Evolutionary conservation across 2,888 invertebrate genomes (phyloP).

Genomic region (Metacarcinus magister): DNA sequence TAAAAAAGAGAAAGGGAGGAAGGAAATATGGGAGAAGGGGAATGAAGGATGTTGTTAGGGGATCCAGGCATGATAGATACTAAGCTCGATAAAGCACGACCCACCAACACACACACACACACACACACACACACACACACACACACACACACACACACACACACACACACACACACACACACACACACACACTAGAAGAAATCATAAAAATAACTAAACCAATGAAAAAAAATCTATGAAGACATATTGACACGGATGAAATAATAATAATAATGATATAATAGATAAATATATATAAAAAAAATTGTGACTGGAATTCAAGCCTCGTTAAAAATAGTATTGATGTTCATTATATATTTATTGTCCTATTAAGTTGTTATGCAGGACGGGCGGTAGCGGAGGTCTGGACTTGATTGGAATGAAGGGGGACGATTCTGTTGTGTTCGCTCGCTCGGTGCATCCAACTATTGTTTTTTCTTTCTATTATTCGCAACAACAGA

Average conservation of each 20-base stretch:
- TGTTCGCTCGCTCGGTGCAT: background rate
- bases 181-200: background rate
- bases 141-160: slow-evolving; percentile 11
- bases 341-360: slow-evolving; percentile 42
- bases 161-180: slow-evolving; percentile 19
- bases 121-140: slow-evolving; percentile 46
- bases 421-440: background rate
- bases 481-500: background rate
- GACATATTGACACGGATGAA: background rate
- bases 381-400: background rate
- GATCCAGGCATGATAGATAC: background rate
- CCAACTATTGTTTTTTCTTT: background rate
- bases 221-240: background rate
- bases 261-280: background rate
- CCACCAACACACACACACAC: slow-evolving; percentile 19
- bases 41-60: background rate
- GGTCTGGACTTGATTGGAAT: slow-evolving; percentile 28
- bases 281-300: background rate
- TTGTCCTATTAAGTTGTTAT: slow-evolving; percentile 10
- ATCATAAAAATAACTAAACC: background rate
- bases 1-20: background rate
- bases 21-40: background rate
- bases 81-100: slow-evolving; percentile 16
- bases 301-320: background rate
- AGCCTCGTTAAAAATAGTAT: background rate